Evolutionary conservation across 1,140 invertebrate genomes (phyloP).

Genomic region (Drosophila mayri): DNA sequence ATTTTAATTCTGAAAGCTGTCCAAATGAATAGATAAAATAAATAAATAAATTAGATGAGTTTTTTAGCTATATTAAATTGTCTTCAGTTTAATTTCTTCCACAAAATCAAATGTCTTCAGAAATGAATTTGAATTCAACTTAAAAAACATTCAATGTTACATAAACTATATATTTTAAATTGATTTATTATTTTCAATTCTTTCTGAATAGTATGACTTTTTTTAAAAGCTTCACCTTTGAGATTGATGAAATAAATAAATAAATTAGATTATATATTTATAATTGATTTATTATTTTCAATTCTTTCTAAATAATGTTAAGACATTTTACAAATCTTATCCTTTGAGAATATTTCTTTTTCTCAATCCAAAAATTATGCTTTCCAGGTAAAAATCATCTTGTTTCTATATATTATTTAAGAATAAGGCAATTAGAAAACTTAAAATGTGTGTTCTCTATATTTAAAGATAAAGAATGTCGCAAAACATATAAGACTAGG

Average conservation of each 20-base stretch:
- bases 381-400: not conserved
- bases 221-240: no score
- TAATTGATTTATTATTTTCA: no score
- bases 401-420: not conserved
- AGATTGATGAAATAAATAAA: no score
- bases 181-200: not conserved
- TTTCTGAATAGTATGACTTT: no score
- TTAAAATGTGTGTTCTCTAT: not conserved
- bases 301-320: not conserved
- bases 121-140: not conserved
- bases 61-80: not conserved
- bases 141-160: not conserved
- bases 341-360: not conserved
- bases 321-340: not conserved
- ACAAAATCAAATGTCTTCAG: not conserved
- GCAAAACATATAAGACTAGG: not conserved
- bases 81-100: no score
- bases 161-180: no score
- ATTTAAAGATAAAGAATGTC: not conserved
- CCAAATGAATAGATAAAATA: no score
- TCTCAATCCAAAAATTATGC: not conserved
- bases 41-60: not conserved
- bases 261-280: no score
- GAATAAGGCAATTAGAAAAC: not conserved
- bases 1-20: no score